Base-by-base conservation (phyloP, 2,113 vertebrate genomes). In the Sinosuthora webbiana region DNA sequence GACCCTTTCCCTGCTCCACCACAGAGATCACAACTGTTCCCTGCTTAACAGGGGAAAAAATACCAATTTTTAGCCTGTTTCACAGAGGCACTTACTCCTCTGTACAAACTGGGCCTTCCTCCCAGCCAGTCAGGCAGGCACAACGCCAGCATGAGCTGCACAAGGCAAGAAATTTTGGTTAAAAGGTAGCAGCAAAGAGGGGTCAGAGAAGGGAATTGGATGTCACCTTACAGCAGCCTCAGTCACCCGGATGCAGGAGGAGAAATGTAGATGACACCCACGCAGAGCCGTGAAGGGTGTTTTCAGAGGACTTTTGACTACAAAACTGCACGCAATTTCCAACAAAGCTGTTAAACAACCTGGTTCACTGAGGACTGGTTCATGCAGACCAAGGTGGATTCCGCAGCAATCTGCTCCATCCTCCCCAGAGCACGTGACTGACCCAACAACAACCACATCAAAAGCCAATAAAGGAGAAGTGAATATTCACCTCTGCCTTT, bases 41-140 rank as follows among this genome's bases (percentile, higher is more conserved):
- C n/a, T 44, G 55, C 2, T 42, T 35, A 55, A 55, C 0, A 1
- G 12, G 35, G 24, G 1, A 9, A 62, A 64, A 56, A 5, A 52
- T 39, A 78, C 9, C 13, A 47, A 49, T 74, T 90, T 92, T 92
- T 31, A 81, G 60, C 47, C 42, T 2, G 0, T 80, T 85, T 79
- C 39, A 52, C 3, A 20, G 22, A 12, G 13, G 25, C 17, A 30
- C 1, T 57, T 27, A 45, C 31, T 67, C 47, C 42, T 52, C 69
- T 68, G 60, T n/a, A 74, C 45, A 50, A 86, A 53, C 23, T 3
- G 5, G 19, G 83, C 39, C 60, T 33, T 89, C 31, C 49, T 79
- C 45, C 39, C 59, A 47, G 19, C 23, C 1, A 3, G 5, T 25
- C 65, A 75, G 82, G 44, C 41, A 50, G 12, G 53, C 2, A 21